A percentile compares a stretch with the other conserved stretches of the same genome.
Evolutionary conservation across 1,140 invertebrate genomes (phyloP).

Genomic region (Philopotamus ludificatus): DNA sequence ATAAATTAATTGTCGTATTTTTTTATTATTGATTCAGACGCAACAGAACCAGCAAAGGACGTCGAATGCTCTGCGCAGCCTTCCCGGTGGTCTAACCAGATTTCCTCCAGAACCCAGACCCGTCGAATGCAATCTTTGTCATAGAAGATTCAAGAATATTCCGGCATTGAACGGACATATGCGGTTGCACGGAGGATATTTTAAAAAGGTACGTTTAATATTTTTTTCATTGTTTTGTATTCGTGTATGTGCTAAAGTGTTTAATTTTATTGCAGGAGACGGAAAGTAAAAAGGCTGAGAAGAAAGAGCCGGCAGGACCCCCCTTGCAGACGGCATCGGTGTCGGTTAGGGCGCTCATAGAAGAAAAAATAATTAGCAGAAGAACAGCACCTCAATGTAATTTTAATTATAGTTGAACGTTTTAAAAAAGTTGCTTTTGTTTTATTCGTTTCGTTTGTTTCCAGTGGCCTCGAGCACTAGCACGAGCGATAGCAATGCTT

Average conservation of each 20-base stretch:
- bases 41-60: conserved; percentile 39
- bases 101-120: conserved; percentile 64
- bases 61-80: conserved; percentile 33
- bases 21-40: conserved; percentile 13
- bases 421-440: background rate
- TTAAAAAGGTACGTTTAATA: conserved; percentile 75
- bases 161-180: conserved; percentile 96
- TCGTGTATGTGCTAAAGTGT: background rate
- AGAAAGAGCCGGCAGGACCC: conserved; percentile 76
- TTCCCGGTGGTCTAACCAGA: conserved; percentile 24
- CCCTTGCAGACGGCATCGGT: conserved; percentile 85
- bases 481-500: conserved; percentile 11
- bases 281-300: conserved; percentile 81
- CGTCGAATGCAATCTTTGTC: conserved; percentile 91
- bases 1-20: background rate
- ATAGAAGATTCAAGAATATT: conserved; percentile 94
- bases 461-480: no score
- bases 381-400: conserved; percentile 53
- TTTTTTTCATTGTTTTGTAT: background rate
- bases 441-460: background rate
- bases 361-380: conserved; percentile 89
- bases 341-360: conserved; percentile 82
- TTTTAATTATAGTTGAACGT: conserved; percentile 2
- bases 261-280: conserved; percentile 74
- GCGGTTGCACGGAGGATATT: conserved; percentile 93